Evolutionary conservation across 23 tunicate species (phyloP), one percentile per base, ranked within the genome.

Genomic region (Clavelina lepadiformis): DNA sequence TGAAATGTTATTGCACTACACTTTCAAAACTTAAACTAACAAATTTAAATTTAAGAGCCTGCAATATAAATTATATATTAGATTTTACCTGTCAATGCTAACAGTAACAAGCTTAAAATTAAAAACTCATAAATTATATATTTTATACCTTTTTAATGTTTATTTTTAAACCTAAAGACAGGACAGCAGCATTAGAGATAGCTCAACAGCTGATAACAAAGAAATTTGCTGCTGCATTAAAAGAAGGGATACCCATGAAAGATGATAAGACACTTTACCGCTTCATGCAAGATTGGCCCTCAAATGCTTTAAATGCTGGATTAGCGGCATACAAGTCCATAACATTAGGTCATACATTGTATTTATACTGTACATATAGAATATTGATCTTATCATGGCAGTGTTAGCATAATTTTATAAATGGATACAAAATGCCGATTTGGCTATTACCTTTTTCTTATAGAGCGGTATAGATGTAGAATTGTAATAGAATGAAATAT

Each of bases 251-350:
- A 20, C 21, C 73, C 18, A 74, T 88, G 32, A 88, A 74, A 36
- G 67, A 88, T 61, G 96, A 88, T 46, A 36, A 32, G 24, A 74
- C 83, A 11, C 41, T 88, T 50, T 88, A 73, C 38, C 76, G 88
- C 1, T 54, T 88, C 5, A 18, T 88, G 33, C 63, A 80, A 67
- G 88, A 88, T 54, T 21, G 33, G 5, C 79, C 79, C 1, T 74
- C 82, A 2, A 74, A 74, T n/a, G 86, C 96, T 18, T 37, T 88
- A 5, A 88, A 88, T 63, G 88, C 96, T 44, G 65, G 66, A 11
- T 33, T 70, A 41, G 37, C 72, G 15, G 64, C 79, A 20, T 64
- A 61, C 51, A 51, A 30, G 24, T 57, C 73, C 30, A 47, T 70
- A 5, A 29, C 59, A 1, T 36, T 60, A 53, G 80, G 75, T 72